phyloP scores from a whole-genome alignment of 1,140 invertebrate species.

The Pinna nobilis region DNA sequence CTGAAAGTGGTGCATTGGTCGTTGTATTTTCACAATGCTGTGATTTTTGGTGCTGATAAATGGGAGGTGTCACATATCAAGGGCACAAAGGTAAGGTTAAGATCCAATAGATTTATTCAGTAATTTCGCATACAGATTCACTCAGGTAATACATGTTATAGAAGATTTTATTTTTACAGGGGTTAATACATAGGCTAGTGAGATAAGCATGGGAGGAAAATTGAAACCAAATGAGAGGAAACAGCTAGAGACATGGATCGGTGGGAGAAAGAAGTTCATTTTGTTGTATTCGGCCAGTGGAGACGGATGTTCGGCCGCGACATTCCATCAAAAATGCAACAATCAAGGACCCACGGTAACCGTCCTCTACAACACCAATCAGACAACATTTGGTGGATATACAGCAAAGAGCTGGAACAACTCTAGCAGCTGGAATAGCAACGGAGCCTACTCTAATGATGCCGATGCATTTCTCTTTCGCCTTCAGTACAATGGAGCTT shows the following conservation, averaged over 20 bases:
- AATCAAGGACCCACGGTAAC: slow-evolving; percentile 45
- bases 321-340: slow-evolving; percentile 49
- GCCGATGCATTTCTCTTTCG: slow-evolving; percentile 46
- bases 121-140: no score
- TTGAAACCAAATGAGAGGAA: slow-evolving; percentile 2
- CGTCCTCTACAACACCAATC: slow-evolving; percentile 40
- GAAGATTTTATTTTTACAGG: no score
- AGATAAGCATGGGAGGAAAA: slow-evolving; percentile 7
- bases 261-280: slow-evolving; percentile 4
- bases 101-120: no score
- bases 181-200: no score
- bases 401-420: slow-evolving; percentile 40
- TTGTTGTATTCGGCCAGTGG: slow-evolving; percentile 37
- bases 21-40: no score
- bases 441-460: slow-evolving; percentile 19
- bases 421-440: slow-evolving; percentile 33
- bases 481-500: slow-evolving; percentile 1
- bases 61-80: no score
- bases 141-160: no score
- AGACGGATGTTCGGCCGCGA: slow-evolving; percentile 33
- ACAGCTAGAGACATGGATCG: slow-evolving; percentile 18
- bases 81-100: no score
- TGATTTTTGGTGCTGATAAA: no score
- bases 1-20: no score
- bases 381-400: slow-evolving; percentile 44